These are phyloP conservation scores for Turnix velox DNA, from an alignment of 2,113 vertebrate genomes.

Conservation along the genomic window DNA sequence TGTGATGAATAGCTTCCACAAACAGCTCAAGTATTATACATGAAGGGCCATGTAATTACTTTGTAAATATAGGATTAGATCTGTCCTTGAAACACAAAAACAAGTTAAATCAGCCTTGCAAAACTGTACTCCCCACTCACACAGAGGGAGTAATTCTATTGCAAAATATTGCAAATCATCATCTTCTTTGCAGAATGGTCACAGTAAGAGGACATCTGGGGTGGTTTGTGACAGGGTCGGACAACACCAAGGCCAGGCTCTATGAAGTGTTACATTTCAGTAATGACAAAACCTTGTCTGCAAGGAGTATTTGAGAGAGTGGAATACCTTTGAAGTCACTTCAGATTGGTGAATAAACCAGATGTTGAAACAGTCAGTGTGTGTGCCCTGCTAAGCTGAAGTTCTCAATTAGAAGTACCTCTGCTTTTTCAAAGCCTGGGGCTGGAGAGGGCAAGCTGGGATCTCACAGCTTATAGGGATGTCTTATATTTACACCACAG, in stretches of 20 bases:
- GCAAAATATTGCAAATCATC: not conserved
- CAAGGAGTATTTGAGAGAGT: not conserved
- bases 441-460: rapidly evolving
- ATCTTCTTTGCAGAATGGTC: not conserved
- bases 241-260: not conserved
- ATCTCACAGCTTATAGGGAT: not conserved
- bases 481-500: not conserved
- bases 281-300: not conserved
- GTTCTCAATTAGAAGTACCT: not conserved
- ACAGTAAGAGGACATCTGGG: not conserved
- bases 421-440: not conserved
- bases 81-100: slow-evolving; percentile 46
- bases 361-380: not conserved
- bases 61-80: slow-evolving; percentile 45
- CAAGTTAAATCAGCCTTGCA: slow-evolving; percentile 20
- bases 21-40: not conserved
- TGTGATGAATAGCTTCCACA: not conserved
- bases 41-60: slow-evolving; percentile 17
- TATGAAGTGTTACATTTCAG: not conserved
- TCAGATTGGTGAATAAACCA: not conserved
- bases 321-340: not conserved
- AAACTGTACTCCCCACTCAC: not conserved
- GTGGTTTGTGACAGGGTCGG: not conserved
- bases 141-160: not conserved
- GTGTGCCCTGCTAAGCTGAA: not conserved